These are phyloP conservation scores for Rhodeus uyekii DNA, from an alignment of 2,797 vertebrate genomes.

Conservation along the genomic window DNA sequence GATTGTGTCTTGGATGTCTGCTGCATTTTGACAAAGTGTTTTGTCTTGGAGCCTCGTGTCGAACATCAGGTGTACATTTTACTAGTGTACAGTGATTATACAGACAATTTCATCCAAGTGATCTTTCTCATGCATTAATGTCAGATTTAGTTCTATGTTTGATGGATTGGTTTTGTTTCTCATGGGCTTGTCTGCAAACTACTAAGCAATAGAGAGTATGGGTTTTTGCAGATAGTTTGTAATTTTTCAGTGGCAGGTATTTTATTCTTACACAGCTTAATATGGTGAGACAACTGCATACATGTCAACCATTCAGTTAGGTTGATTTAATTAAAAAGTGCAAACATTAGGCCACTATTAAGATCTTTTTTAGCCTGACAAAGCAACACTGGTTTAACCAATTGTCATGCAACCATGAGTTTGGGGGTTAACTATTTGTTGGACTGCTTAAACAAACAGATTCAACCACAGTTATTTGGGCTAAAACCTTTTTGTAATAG, in stretches of 20 bases:
- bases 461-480: neutral
- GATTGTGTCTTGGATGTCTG: constrained; percentile 32
- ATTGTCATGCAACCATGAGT: neutral
- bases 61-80: constrained; percentile 38
- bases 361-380: neutral
- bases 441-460: neutral
- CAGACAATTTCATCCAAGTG: constrained; percentile 4
- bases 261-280: neutral
- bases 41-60: constrained; percentile 8
- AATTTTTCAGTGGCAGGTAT: neutral
- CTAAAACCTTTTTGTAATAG: neutral
- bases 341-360: neutral
- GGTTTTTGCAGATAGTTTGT: neutral
- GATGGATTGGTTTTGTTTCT: constrained; percentile 1
- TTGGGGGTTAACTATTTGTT: neutral
- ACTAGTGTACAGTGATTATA: constrained; percentile 6
- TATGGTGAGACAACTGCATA: neutral
- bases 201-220: neutral
- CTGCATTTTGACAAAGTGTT: constrained; percentile 37
- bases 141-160: constrained; percentile 5
- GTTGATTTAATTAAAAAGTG: neutral
- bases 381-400: neutral
- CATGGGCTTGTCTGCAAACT: neutral
- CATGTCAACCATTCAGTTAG: neutral
- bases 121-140: constrained; percentile 3